These are phyloP conservation scores for Oostethus manadensis DNA, from an alignment of 2,113 vertebrate genomes.

Conservation along the genomic window DNA sequence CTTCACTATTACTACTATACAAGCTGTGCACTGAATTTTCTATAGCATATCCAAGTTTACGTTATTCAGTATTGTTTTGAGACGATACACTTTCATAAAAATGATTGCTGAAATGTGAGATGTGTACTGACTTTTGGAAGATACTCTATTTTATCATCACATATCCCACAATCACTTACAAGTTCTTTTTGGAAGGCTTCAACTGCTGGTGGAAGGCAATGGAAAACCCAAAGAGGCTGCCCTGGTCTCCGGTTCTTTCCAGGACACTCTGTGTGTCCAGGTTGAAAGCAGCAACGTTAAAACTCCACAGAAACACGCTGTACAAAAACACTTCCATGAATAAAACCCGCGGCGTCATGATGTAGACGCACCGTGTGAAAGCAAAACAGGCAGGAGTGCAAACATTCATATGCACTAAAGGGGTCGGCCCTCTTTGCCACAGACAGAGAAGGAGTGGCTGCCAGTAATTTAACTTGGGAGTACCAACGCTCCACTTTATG, in stretches of 20 bases:
- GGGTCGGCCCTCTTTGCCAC: not conserved
- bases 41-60: too few species aligned
- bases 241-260: slow-evolving; percentile 72
- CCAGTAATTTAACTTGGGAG: slow-evolving; percentile 14
- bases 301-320: slow-evolving; percentile 27
- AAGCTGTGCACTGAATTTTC: too few species aligned
- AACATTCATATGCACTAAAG: slow-evolving; percentile 15
- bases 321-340: slow-evolving; percentile 23
- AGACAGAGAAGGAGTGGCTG: slow-evolving; percentile 37
- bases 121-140: too few species aligned
- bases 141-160: not conserved
- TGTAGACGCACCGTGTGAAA: not conserved
- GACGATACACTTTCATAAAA: too few species aligned
- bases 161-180: slow-evolving; percentile 71
- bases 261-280: slow-evolving; percentile 75
- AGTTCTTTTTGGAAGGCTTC: slow-evolving; percentile 70
- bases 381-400: not conserved
- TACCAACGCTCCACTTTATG: slow-evolving; percentile 25
- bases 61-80: too few species aligned
- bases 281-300: slow-evolving; percentile 73
- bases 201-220: slow-evolving; percentile 85
- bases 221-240: slow-evolving; percentile 85
- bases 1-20: too few species aligned
- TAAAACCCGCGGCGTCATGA: not conserved
- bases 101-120: too few species aligned